phyloP scores from a whole-genome alignment of 2,797 vertebrate species.

The Pangasius djambal region DNA sequence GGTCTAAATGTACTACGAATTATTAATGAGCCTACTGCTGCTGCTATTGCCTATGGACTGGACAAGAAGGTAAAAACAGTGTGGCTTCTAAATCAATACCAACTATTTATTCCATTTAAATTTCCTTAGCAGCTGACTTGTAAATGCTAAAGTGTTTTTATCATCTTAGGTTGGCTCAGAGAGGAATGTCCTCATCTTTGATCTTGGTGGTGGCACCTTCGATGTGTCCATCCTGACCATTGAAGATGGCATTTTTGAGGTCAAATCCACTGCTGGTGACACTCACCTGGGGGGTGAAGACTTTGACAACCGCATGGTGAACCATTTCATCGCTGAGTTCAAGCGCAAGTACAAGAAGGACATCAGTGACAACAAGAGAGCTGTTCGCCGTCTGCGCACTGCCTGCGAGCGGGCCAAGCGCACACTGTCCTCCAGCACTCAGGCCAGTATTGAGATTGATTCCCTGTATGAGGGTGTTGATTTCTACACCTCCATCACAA shows the following conservation, averaged over 20 bases:
- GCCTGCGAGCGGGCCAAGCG: slow-evolving; percentile 83
- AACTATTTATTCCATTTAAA: not conserved
- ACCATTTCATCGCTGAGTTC: slow-evolving; percentile 87
- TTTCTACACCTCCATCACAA: slow-evolving; percentile 89
- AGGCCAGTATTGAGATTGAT: slow-evolving; percentile 74
- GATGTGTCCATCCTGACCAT: slow-evolving; percentile 87
- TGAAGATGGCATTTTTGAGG: slow-evolving; percentile 86
- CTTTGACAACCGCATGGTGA: slow-evolving; percentile 82
- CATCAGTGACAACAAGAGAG: slow-evolving; percentile 86
- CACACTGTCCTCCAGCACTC: slow-evolving; percentile 82
- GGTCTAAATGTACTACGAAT: slow-evolving; percentile 82
- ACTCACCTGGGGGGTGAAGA: slow-evolving; percentile 84
- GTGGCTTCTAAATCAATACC: not conserved
- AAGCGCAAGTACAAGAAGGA: slow-evolving; percentile 88
- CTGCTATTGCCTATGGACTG: slow-evolving; percentile 81
- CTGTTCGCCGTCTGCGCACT: slow-evolving; percentile 81
- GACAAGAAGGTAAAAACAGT: slow-evolving; percentile 76
- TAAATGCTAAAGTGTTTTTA: not conserved
- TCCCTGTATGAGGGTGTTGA: slow-evolving; percentile 83
- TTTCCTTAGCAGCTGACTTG: not conserved
- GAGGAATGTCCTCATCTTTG: slow-evolving; percentile 85
- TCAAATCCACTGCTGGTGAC: slow-evolving; percentile 84
- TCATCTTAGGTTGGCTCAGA: slow-evolving; percentile 79
- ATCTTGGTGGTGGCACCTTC: slow-evolving; percentile 84
- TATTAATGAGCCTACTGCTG: slow-evolving; percentile 83